Conservation (phyloP, 2,888 invertebrate species). For the Rotaria socialis region DNA sequence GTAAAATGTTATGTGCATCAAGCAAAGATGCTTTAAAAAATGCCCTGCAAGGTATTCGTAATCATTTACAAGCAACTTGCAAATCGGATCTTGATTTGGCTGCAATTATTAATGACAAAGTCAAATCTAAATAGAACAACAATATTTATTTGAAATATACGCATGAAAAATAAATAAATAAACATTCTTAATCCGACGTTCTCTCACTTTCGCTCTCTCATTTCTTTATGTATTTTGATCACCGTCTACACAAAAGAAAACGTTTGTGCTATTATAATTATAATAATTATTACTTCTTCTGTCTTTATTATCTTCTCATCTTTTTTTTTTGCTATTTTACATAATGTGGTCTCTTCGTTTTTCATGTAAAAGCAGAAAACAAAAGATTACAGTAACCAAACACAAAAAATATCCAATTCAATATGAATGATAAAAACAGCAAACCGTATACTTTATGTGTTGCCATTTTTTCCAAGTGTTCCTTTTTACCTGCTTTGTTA, state of each 20-base stretch:
- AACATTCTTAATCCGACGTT: neutral
- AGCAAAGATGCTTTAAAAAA: conserved; percentile 46
- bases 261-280: neutral
- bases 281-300: neutral
- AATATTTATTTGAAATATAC: neutral
- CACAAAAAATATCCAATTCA: neutral
- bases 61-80: conserved; percentile 44
- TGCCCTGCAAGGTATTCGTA: conserved; percentile 43
- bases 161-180: no score
- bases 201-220: neutral
- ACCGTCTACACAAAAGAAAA: neutral
- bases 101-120: conserved; percentile 27
- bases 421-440: neutral
- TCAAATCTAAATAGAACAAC: conserved; percentile 15
- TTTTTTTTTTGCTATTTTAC: neutral
- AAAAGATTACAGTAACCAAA: neutral
- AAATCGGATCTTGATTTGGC: conserved; percentile 44
- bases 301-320: neutral
- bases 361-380: neutral
- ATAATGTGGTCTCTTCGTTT: neutral
- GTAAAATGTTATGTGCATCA: conserved; percentile 46
- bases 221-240: conserved; percentile 4
- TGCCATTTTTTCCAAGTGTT: neutral
- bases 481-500: neutral
- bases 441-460: neutral